A percentile compares a stretch with the other conserved stretches of the same genome.
phyloP scores from a whole-genome alignment of 1,140 invertebrate genomes.

The Planococcus citri region DNA sequence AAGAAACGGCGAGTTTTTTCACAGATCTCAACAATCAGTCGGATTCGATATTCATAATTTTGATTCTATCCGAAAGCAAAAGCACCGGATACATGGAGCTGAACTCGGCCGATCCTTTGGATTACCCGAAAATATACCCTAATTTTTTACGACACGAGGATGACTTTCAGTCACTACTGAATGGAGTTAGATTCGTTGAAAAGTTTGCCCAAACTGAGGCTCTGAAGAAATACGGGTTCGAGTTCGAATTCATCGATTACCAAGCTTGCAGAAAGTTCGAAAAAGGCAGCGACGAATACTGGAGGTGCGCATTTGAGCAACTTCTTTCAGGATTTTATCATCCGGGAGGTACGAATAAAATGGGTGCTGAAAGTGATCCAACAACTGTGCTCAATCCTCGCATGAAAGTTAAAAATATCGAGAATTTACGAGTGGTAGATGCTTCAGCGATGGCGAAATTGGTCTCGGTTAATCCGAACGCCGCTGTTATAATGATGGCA shows the following conservation, averaged over 20 bases:
- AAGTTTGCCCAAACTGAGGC: constrained; percentile 30
- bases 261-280: constrained; percentile 42
- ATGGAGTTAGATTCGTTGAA: constrained; percentile 31
- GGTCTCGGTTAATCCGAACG: constrained; percentile 48
- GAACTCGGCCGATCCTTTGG: constrained; percentile 42
- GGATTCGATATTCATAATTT: constrained; percentile 26
- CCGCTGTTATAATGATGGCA: constrained; percentile 52
- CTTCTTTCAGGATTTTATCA: constrained; percentile 42
- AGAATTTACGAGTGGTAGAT: constrained; percentile 49
- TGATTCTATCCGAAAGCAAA: constrained; percentile 59
- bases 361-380: constrained; percentile 43
- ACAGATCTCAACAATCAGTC: background rate
- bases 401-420: constrained; percentile 44
- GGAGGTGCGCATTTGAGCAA: constrained; percentile 48
- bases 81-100: constrained; percentile 43
- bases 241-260: constrained; percentile 46
- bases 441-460: constrained; percentile 50
- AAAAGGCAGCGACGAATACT: constrained; percentile 53
- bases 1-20: background rate
- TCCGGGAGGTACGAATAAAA: constrained; percentile 44
- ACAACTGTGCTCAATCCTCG: constrained; percentile 46
- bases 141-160: constrained; percentile 45
- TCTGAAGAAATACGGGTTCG: constrained; percentile 36
- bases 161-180: constrained; percentile 40
- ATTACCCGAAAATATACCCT: constrained; percentile 51